phyloP scores from a whole-genome alignment of 2,888 invertebrate species.

The Tribolium freemani region DNA sequence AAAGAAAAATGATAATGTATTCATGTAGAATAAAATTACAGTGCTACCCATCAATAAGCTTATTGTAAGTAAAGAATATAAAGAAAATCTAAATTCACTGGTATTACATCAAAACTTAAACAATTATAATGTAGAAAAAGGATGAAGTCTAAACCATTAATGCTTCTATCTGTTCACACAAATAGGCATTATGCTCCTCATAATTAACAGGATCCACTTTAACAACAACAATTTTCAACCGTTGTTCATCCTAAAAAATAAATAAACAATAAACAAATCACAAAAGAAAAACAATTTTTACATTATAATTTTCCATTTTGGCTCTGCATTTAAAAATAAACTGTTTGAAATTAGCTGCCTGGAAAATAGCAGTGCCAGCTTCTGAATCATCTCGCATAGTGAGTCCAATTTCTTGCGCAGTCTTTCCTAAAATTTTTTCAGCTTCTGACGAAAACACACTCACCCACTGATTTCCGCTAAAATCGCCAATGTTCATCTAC shows the following conservation, averaged over 20 bases:
- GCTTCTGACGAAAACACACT: slow-evolving; percentile 91
- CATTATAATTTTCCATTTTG: slow-evolving; percentile 93
- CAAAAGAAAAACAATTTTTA: slow-evolving; percentile 64
- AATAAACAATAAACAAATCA: slow-evolving; percentile 7
- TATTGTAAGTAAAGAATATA: no score
- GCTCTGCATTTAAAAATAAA: slow-evolving; percentile 88
- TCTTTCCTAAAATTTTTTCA: slow-evolving; percentile 80
- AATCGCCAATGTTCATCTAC: slow-evolving; percentile 89
- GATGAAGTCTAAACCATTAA: neutral
- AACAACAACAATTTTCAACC: slow-evolving; percentile 83
- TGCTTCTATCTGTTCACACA: slow-evolving; percentile 53
- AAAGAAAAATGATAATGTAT: no score
- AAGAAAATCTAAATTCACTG: no score
- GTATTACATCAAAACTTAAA: no score
- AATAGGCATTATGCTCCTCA: slow-evolving; percentile 76
- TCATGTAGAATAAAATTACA: no score
- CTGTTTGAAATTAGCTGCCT: slow-evolving; percentile 82
- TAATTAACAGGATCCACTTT: slow-evolving; percentile 81
- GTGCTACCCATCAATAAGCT: no score
- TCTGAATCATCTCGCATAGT: slow-evolving; percentile 78
- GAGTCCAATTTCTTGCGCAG: slow-evolving; percentile 84
- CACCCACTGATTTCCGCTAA: slow-evolving; percentile 89
- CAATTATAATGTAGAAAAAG: no score
- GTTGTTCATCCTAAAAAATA: slow-evolving; percentile 81
- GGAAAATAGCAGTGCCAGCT: slow-evolving; percentile 78